Conservation (phyloP, 2,797 vertebrate genomes). For the Esox masquinongy region DNA sequence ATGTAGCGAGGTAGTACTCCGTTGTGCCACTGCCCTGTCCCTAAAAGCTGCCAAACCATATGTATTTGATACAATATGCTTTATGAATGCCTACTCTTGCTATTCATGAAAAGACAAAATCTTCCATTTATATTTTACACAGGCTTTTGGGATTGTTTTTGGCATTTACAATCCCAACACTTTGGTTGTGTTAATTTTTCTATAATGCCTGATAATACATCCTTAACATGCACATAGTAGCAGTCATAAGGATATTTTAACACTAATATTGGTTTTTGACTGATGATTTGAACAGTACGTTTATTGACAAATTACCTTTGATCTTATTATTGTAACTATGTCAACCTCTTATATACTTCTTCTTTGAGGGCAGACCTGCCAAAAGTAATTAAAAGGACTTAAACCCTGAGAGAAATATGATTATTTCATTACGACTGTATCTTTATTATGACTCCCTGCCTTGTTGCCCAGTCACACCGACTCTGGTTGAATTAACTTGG, state of each 20-base stretch:
- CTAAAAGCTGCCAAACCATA: constrained; percentile 3
- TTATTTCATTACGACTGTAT: neutral
- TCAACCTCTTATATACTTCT: neutral
- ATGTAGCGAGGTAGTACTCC: constrained; percentile 47
- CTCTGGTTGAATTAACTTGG: neutral
- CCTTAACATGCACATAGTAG: neutral
- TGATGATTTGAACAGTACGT: neutral
- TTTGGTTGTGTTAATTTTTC: neutral
- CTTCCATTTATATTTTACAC: neutral
- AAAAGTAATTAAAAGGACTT: neutral
- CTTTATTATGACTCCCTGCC: neutral
- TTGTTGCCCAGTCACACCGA: neutral
- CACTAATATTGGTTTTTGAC: neutral
- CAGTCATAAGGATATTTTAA: neutral
- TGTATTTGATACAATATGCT: neutral
- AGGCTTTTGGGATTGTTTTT: neutral
- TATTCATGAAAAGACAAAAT: neutral
- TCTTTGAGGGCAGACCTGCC: neutral
- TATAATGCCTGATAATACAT: neutral
- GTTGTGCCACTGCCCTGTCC: constrained; percentile 23
- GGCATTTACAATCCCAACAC: neutral
- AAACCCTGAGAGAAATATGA: neutral
- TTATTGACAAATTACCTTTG: neutral
- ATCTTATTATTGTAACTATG: neutral
- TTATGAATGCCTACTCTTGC: neutral